Percentiles rank a stretch among this genome's conserved stretches.
Conservation (phyloP, 2,797 vertebrate species). For the Argya squamiceps region DNA sequence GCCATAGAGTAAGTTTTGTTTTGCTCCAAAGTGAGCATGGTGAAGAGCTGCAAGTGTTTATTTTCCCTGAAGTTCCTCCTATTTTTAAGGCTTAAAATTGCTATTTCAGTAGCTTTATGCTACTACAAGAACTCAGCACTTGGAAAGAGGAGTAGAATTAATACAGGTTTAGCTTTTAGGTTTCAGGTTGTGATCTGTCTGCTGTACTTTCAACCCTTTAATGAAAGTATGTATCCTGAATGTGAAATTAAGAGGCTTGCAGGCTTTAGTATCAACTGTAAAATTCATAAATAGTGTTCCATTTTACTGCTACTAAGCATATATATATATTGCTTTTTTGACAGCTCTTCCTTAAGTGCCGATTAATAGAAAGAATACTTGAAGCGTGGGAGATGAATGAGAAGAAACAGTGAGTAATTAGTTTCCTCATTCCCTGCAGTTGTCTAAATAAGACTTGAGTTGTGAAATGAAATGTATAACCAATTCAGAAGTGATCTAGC, state of each 20-base stretch:
- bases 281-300: neutral
- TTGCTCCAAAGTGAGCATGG: neutral
- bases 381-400: slow-evolving; percentile 97
- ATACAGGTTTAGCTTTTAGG: neutral
- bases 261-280: neutral
- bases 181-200: neutral
- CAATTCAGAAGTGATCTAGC: neutral
- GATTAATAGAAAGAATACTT: slow-evolving; percentile 94
- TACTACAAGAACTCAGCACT: neutral
- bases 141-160: neutral
- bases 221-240: neutral
- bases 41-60: neutral
- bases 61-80: neutral
- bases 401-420: slow-evolving; percentile 92
- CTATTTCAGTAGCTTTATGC: neutral
- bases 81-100: neutral
- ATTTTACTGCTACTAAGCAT: neutral
- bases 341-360: slow-evolving; percentile 97
- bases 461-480: neutral
- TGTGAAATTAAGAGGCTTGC: neutral
- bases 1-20: neutral
- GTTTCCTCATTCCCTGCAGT: neutral
- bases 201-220: neutral
- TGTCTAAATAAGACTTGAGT: neutral
- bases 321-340: neutral